Evolutionary conservation across 2,888 invertebrate genomes (phyloP).

Genomic region (Cheilosia urbana): DNA sequence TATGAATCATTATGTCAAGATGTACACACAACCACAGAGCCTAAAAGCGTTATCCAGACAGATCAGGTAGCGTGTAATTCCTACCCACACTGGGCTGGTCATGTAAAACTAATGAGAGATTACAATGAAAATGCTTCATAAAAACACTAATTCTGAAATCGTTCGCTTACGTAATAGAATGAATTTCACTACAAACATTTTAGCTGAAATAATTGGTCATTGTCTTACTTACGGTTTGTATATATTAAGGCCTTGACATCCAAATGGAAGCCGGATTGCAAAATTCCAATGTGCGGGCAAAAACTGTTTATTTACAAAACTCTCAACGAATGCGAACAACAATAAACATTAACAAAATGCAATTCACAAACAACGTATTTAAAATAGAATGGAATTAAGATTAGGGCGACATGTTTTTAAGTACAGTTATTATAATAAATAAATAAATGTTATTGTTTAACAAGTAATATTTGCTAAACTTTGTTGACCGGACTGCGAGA

Average conservation of each 20-base stretch:
- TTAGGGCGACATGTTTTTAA: slow-evolving; percentile 12
- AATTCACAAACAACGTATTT: neutral
- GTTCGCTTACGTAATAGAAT: slow-evolving; percentile 32
- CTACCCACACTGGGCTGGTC: neutral
- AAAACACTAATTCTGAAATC: neutral
- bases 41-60: neutral
- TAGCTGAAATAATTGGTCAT: slow-evolving; percentile 15
- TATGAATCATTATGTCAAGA: neutral
- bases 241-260: slow-evolving; percentile 8
- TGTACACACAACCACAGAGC: neutral
- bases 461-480: slow-evolving; percentile 1
- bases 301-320: slow-evolving; percentile 30
- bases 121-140: neutral
- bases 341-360: neutral
- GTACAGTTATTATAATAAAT: slow-evolving; percentile 13
- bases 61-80: neutral
- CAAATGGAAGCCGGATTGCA: slow-evolving; percentile 17
- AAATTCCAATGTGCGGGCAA: neutral
- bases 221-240: slow-evolving; percentile 33
- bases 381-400: neutral
- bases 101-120: slow-evolving; percentile 1
- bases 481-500: slow-evolving; percentile 1
- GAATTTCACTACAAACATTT: neutral
- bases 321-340: neutral
- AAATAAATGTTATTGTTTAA: slow-evolving; percentile 20